Conservation (phyloP, 2,797 vertebrate species). For the Onychomys torridus region DNA sequence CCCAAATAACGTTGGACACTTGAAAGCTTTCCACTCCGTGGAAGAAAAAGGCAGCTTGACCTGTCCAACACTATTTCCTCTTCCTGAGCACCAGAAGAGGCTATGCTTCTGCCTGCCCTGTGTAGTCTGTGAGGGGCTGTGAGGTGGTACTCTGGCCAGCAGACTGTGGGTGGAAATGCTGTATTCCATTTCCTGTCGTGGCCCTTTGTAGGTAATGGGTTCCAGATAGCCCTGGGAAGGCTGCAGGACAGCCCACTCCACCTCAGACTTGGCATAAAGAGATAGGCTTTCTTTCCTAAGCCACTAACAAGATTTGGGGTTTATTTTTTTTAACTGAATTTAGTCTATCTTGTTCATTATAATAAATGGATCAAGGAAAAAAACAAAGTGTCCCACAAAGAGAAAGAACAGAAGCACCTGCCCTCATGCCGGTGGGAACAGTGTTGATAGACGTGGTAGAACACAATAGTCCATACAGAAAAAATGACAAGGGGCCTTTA, state of each 20-base stretch:
- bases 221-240: neutral
- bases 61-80: neutral
- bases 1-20: neutral
- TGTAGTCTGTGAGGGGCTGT: neutral
- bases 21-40: neutral
- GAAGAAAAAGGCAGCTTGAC: neutral
- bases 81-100: neutral
- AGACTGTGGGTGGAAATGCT: neutral
- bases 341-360: conserved; percentile 45
- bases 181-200: neutral
- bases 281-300: conserved; percentile 44
- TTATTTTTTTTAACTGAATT: conserved; percentile 54
- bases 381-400: neutral
- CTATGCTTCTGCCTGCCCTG: neutral
- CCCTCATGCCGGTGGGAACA: neutral
- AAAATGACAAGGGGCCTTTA: neutral
- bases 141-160: neutral
- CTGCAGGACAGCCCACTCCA: neutral
- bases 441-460: neutral
- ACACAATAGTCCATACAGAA: neutral
- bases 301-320: neutral
- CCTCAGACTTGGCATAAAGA: neutral
- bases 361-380: neutral
- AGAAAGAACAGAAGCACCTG: conserved; percentile 40
- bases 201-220: conserved; percentile 1